Evolutionary conservation across 2,888 invertebrate genomes (phyloP), one percentile per base, ranked within the genome.

Genomic region (Euproctis similis): DNA sequence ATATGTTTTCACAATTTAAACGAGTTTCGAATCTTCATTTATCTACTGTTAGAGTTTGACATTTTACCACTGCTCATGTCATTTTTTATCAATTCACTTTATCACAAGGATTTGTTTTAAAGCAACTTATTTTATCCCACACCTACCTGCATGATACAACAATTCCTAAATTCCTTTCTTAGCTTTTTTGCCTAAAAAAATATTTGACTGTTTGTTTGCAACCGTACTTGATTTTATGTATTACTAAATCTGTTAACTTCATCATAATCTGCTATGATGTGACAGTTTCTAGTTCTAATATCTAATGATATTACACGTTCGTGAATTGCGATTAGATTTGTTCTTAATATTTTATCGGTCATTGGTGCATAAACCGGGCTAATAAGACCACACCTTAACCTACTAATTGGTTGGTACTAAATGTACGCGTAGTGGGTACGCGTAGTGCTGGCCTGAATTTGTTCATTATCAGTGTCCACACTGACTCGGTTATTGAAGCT

Each of bases 361-460:
- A 33, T 13, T 11, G 35, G 27, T 46, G 33, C 31, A 27, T 39
- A 20, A 41, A 39, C 40, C 30, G 36, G 32, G 11, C 24, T 33
- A 26, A 26, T 46, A 19, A 37, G 9, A 23, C 36, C 35, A 24
- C 39, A 16, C 39, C 46, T 27, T 47, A 41, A 41, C 34, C 24
- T 24, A 20, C 33, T 47, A 47, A 46, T 46, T 41, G 41, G 19
- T 36, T 40, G n/a, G n/a, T n/a, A n/a, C 33, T 23, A 30, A 41
- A 25, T 31, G 25, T 36, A 41, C 34, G 41, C 36, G 33, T 36
- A 36, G n/a, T n/a, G n/a, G n/a, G n/a, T n/a, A n/a, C n/a, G n/a
- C 33, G 30, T 31, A 36, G 21, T 18, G 25, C 24, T 46, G 46
- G 33, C 41, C 47, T 44, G 32, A 41, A 36, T 46, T 33, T 37